A percentile compares a stretch with the other conserved stretches of the same genome.
Evolutionary conservation across 2,888 invertebrate genomes (phyloP).

Genomic region (Druceiella hillmani): DNA sequence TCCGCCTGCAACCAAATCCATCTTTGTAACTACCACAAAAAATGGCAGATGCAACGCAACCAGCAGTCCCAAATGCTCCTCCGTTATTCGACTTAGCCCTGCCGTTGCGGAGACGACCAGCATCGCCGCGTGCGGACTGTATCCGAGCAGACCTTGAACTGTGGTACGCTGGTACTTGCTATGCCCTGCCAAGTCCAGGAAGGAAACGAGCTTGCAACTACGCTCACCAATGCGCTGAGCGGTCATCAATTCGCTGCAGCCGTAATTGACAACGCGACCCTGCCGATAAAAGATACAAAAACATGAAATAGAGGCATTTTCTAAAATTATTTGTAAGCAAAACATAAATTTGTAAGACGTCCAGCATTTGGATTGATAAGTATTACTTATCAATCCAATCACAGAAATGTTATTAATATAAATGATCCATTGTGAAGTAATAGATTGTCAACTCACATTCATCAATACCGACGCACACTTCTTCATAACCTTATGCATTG

Average conservation of each 20-base stretch:
- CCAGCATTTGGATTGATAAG: too few species aligned
- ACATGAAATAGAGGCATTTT: too few species aligned
- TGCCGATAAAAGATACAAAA: constrained; percentile 32
- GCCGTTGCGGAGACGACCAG: constrained; percentile 78
- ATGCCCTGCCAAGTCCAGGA: constrained; percentile 95
- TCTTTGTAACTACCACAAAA: constrained; percentile 91
- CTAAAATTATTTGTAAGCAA: too few species aligned
- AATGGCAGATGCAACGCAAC: constrained; percentile 81
- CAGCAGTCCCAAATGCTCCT: constrained; percentile 86
- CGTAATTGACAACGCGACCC: constrained; percentile 85
- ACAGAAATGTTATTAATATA: too few species aligned
- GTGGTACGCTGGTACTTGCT: constrained; percentile 94
- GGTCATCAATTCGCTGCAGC: constrained; percentile 82
- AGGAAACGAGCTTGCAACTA: constrained; percentile 89
- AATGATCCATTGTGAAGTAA: too few species aligned
- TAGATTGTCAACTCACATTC: too few species aligned
- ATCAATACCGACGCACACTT: too few species aligned
- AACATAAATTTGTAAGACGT: too few species aligned
- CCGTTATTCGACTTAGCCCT: constrained; percentile 76
- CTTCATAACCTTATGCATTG: too few species aligned
- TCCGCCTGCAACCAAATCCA: constrained; percentile 78
- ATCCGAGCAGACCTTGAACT: constrained; percentile 88
- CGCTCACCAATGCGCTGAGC: constrained; percentile 91
- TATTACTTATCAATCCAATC: too few species aligned
- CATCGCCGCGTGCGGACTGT: constrained; percentile 89